These are phyloP conservation scores for Phrynocephalus versicolor DNA, from an alignment of 2,113 vertebrate genomes.

Conservation along the genomic window DNA sequence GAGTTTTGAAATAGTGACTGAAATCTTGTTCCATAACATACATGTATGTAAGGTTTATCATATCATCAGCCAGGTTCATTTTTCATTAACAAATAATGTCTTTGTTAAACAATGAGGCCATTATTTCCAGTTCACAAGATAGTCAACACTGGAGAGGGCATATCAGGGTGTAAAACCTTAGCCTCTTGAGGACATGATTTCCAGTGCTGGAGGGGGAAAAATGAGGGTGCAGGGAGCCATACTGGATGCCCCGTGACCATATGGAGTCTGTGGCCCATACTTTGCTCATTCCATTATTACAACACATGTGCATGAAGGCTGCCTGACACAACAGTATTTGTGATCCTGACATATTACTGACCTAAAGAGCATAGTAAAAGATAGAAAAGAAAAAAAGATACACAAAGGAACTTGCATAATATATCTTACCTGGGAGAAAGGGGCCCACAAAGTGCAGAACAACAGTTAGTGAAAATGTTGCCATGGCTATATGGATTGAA, in stretches of 20 bases:
- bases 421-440: constrained; percentile 89
- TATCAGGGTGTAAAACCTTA: no score
- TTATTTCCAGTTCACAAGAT: neutral
- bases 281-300: neutral
- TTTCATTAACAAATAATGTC: neutral
- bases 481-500: constrained; percentile 98
- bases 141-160: neutral
- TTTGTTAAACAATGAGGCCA: neutral
- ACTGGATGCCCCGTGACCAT: no score
- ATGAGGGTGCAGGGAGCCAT: no score
- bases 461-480: constrained; percentile 96
- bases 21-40: no score
- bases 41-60: no score
- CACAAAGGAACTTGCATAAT: neutral
- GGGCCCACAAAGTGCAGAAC: constrained; percentile 94
- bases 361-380: neutral
- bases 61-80: no score
- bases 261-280: no score
- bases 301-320: no score
- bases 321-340: neutral
- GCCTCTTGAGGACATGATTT: no score
- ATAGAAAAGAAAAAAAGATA: neutral
- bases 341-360: neutral
- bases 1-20: no score
- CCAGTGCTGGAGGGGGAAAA: no score